A percentile compares a stretch with the other conserved stretches of the same genome.
These are phyloP conservation scores for Anthopleura xanthogrammica DNA, from an alignment of 92 coral and sea anemone species.

Conservation along the genomic window DNA sequence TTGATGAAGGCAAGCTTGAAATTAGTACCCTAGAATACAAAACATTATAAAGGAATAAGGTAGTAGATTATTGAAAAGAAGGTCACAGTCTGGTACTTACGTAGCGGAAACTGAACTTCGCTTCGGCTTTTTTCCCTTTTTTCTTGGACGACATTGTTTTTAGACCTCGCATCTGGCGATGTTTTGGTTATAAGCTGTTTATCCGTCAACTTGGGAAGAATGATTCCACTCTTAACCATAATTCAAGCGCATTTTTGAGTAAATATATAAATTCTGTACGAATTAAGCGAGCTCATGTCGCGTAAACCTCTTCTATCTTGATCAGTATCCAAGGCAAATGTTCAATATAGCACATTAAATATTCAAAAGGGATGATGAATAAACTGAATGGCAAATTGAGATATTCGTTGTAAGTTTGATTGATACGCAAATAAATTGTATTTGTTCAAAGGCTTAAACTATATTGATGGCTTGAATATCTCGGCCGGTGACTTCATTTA, in stretches of 20 bases:
- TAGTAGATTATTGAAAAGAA: not conserved
- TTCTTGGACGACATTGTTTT: constrained; percentile 6
- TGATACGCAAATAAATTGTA: constrained; percentile 23
- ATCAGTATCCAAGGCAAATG: constrained; percentile 21
- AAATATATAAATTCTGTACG: not conserved
- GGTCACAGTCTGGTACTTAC: constrained; percentile 14
- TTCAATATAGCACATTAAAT: constrained; percentile 21
- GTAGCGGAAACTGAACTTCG: constrained; percentile 3
- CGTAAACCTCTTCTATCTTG: not conserved
- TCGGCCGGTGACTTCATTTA: not conserved
- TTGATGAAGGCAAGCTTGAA: not conserved
- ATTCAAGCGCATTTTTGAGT: not conserved
- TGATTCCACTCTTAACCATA: constrained; percentile 15
- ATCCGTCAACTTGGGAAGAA: constrained; percentile 16
- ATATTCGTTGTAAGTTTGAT: not conserved
- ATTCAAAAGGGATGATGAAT: constrained; percentile 21
- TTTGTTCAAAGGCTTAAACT: not conserved
- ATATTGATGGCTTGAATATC: not conserved
- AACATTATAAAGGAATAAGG: not conserved
- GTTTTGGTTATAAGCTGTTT: not conserved
- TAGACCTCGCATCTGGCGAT: not conserved
- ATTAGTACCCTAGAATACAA: not conserved
- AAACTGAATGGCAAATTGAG: constrained; percentile 20
- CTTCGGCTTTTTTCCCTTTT: constrained; percentile 17
- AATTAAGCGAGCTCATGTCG: not conserved